Base-by-base conservation (phyloP, 2,888 invertebrate species). In the Rhingia rostrata region DNA sequence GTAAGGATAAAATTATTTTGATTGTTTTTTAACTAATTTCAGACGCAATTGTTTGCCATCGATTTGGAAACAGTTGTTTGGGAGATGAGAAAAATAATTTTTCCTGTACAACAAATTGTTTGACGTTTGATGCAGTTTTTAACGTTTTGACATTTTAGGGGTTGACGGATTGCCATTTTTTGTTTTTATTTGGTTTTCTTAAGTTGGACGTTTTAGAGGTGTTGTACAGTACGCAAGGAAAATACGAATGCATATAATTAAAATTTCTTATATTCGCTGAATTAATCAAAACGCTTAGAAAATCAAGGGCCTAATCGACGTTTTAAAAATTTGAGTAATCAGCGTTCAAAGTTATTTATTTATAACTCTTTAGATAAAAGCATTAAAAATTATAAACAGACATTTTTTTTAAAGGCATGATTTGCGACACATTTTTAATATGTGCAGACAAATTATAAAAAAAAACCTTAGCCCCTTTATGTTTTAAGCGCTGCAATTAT, bases 51-150 rank as follows among this genome's bases (percentile, higher is more conserved):
- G 1, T 37, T 9, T 63, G 10, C 73, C 73, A 73, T 73, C 33
- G 63, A 73, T 63, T 32, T 37, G 54, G 30, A 37, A 77, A 49
- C 75, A 66, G 60, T 75, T 75, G 58, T 66, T 41, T 47, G 14
- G 35, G 30, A 51, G 66, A 60, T n/a, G 33, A 58, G 67, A 64
- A 56, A 64, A 74, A 74, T 64, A 56, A 56, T 56, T 67, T 75
- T 75, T 75, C 75, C 41, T 75, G 75, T 75, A 66, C 66, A 66
- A 75, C 75, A 67, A 75, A 67, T 66, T 67, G 66, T 75, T 75
- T 67, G 75, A 75, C 75, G 37, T 33, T 63, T 60, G 6, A 9
- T 14, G 53, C n/a, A 12, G 10, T 5, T 39, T 61, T 43, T 51
- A 43, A n/a, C 12, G 14, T 30, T 51, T 49, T 66, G 66, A 53